phyloP scores from a whole-genome alignment of 2,113 vertebrate genomes.

The Octodon degus region DNA sequence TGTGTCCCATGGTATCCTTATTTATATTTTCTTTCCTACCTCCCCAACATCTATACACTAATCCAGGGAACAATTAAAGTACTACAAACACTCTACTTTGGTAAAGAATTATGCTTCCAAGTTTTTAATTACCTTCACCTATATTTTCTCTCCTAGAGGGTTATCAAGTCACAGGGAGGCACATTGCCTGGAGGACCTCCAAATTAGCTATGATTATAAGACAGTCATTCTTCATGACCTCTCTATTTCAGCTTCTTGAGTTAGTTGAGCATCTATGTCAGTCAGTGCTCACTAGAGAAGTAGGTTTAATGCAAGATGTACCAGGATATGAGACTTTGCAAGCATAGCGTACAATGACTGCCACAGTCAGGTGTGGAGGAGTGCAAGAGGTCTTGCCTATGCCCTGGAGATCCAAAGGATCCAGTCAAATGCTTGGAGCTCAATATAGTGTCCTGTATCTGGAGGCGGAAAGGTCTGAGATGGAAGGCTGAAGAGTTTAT shows the following conservation, averaged over 20 bases:
- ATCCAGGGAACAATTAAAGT: background rate
- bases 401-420: background rate
- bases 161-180: background rate
- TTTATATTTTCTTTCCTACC: background rate
- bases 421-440: background rate
- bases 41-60: background rate
- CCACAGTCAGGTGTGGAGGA: background rate
- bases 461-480: background rate
- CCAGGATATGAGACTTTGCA: background rate
- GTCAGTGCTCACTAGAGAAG: background rate
- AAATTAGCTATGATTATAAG: background rate
- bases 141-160: background rate
- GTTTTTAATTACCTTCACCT: background rate
- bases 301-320: background rate
- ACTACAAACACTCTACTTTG: background rate
- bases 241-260: background rate
- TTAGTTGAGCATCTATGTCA: background rate
- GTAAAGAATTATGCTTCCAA: background rate
- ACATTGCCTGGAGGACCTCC: background rate
- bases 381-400: background rate
- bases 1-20: background rate
- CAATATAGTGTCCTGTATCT: background rate
- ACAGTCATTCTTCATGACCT: background rate
- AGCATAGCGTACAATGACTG: background rate
- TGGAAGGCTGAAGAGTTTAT: background rate